Evolutionary conservation across 1,140 invertebrate genomes (phyloP), one percentile per base, ranked within the genome.

Genomic region (Orchestia grillus): DNA sequence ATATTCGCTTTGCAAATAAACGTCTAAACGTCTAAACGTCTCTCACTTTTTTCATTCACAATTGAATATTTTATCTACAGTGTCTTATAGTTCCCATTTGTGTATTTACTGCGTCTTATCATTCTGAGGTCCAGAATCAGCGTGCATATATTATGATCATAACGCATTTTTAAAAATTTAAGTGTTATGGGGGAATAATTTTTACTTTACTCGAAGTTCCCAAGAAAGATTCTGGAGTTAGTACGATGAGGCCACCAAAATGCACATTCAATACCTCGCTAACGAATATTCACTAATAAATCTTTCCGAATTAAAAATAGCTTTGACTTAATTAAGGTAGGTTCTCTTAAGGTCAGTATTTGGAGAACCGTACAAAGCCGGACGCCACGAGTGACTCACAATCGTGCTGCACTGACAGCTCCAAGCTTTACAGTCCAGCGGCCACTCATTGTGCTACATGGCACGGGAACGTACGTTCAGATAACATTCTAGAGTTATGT

Each of bases 401-500:
- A 23, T 8, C 62, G 62, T 53, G 47, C 47, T 53, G 47, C 62
- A 77, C 15, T 77, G 62, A 23, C 62, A 28, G 28, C 62, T 77
- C 62, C 28, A 77, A 77, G 28, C 36, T 77, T 77, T 77, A 28
- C 62, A 77, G 28, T 36, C 62, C 62, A 77, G 62, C 62, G 62
- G 11, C 36, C 62, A 23, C 62, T 77, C 28, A 23, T 77, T 77
- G 62, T 77, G 28, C 62, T 77, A 77, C 62, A 77, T 77, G 62
- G 36, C 62, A 77, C 28, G 62, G 36, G 15, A 77, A 77, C 62
- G 36, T 77, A 77, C 62, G 62, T 77, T 8, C 62, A 8, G 62
- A 77, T 77, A 77, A 77, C 62, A 77, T 77, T 77, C 62, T 77
- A 77, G 62, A 77, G 62, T 77, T 77, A 77, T 77, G 62, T 77